phyloP scores from a whole-genome alignment of 2,113 vertebrate genomes.

The Triplophysa dalaica region DNA sequence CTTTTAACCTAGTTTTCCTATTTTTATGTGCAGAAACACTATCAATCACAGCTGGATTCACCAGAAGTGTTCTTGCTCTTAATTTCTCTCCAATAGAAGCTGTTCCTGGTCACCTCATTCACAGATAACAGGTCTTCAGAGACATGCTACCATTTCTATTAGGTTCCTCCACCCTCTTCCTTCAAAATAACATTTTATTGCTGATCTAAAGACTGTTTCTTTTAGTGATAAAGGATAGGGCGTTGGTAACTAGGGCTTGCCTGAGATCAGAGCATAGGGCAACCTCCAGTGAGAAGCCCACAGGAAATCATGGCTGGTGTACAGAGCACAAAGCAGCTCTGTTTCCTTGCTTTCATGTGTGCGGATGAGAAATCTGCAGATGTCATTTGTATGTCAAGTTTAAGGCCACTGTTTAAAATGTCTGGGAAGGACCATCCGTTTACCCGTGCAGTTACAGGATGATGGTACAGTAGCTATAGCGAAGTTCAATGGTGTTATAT shows the following conservation, averaged over 20 bases:
- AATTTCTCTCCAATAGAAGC: not conserved
- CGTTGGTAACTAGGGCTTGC: constrained; percentile 18
- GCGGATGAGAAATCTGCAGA: constrained; percentile 33
- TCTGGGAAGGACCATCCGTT: not conserved
- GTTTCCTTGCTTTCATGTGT: constrained; percentile 27
- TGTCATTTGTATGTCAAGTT: constrained; percentile 22
- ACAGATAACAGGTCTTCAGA: not conserved
- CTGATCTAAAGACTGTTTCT: constrained; percentile 23
- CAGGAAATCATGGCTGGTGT: constrained; percentile 39
- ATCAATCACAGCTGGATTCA: not conserved
- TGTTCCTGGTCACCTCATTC: not conserved
- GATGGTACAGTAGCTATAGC: not conserved
- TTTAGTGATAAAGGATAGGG: not conserved
- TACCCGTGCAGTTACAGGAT: not conserved
- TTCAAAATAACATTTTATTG: not conserved
- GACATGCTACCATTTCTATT: constrained; percentile 29
- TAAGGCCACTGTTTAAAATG: constrained; percentile 25
- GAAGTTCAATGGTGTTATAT: not conserved
- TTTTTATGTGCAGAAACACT: not conserved
- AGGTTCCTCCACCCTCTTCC: constrained; percentile 24
- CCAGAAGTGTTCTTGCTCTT: not conserved
- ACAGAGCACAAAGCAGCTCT: constrained; percentile 42
- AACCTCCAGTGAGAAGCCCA: constrained; percentile 15
- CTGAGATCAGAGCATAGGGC: constrained; percentile 17
- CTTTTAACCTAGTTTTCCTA: not conserved